Evolutionary conservation across 2,797 vertebrate species (phyloP), one percentile per base, ranked within the genome.

Genomic region (Rallus crepitans): DNA sequence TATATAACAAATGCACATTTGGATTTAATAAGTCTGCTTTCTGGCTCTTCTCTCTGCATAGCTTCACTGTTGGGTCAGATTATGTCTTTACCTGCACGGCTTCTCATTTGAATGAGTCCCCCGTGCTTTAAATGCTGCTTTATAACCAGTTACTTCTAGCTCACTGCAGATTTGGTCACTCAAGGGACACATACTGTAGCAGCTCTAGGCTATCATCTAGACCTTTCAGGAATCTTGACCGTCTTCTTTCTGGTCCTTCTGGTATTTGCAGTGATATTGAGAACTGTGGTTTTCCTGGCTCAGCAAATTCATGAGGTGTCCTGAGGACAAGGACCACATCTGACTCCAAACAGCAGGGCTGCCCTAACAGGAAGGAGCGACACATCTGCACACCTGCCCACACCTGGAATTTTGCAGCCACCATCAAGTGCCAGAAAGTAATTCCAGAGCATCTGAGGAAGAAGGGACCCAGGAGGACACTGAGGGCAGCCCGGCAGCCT

Each of bases 11-110:
- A 56, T 9, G 45, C 15, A 31, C 23, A n/a, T 76, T 63, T 70
- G 23, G 47, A 79, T 72, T 72, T 82, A 84, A 69, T 33, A 87
- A 73, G 5, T n/a, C 42, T 82, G 37, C 15, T 55, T 91, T 87
- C 70, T 52, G 11, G 30, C 78, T 82, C 87, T 91, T 63, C 60
- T 66, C 39, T 53, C 71, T 61, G 16, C 1, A 1, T 23, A 19
- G 17, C 18, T 45, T 45, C 42, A 45, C 75, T 55, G 17, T 27
- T 87, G 65, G 24, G n/a, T 50, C 55, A 89, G n/a, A 31, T 47
- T 48, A 9, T 33, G 21, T 84, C 66, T 53, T 87, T 37, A 68
- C 9, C 28, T 53, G 18, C 30, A 25, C 0, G 0, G 8, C 3
- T 0, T 37, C 71, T 77, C 21, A 2, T 53, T 71, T 64, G 53